phyloP scores from a whole-genome alignment of 2,888 invertebrate species.

The Taenaris catops region DNA sequence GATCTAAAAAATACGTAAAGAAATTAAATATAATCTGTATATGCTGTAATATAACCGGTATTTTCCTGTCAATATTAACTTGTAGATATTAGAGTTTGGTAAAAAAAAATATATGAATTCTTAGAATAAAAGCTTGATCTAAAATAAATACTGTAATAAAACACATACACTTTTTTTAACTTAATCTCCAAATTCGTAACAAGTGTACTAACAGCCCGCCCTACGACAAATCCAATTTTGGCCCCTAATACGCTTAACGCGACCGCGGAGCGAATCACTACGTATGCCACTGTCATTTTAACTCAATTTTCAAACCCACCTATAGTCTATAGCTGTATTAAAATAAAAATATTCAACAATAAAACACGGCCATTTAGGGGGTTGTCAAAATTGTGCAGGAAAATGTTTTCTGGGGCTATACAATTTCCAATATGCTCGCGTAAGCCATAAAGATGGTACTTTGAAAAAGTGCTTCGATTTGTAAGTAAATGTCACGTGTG shows the following conservation, averaged over 20 bases:
- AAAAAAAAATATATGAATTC: too few relatives aligned
- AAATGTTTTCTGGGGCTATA: conserved; percentile 50
- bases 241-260: conserved; percentile 74
- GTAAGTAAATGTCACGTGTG: conserved; percentile 25
- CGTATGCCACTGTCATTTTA: conserved; percentile 78
- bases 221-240: conserved; percentile 73
- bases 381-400: conserved; percentile 57
- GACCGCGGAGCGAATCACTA: conserved; percentile 76
- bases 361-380: conserved; percentile 66
- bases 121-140: too few relatives aligned
- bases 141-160: too few relatives aligned
- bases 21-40: too few relatives aligned
- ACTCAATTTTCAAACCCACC: conserved; percentile 70
- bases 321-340: conserved; percentile 32
- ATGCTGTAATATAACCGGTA: too few relatives aligned
- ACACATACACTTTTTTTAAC: too few relatives aligned
- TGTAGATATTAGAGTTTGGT: too few relatives aligned
- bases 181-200: conserved; percentile 55
- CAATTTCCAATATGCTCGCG: conserved; percentile 59
- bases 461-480: conserved; percentile 43
- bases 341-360: conserved; percentile 61
- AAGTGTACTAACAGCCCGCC: conserved; percentile 76
- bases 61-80: too few relatives aligned
- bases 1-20: too few relatives aligned
- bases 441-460: conserved; percentile 57